Base-by-base conservation (phyloP, 2,888 invertebrate species). In the Dermolepida albohirtum region DNA sequence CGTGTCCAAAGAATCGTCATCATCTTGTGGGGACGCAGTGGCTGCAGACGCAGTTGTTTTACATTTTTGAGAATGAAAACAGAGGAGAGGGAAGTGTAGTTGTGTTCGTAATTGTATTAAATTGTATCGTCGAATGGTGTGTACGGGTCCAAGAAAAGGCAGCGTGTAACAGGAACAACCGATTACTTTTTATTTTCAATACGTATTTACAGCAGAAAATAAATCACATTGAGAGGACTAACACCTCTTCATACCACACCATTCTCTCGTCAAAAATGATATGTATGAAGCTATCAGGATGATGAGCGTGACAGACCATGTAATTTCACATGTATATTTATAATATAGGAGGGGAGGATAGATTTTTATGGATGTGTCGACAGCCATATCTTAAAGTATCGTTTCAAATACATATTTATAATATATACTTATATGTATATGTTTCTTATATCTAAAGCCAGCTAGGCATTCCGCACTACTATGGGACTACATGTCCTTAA, bases 1-100 rank as follows among this genome's bases (percentile, higher is more conserved):
- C 54, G 85, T 85, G 76, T 86, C 86, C 82, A 86, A 80, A 57
- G 85, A 86, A 75, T 86, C 86, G 77, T 86, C 86, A 80, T 86
- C 86, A 76, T 86, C 86, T 78, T 85, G 85, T 67, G 86, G 85
- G 71, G 86, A 85, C 74, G 84, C 85, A 75, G 83, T 83, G 73
- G 81, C 78, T 80, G 80, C 80, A 77, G 75, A 67, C 57, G 55
- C 44, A 67, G 66, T 57, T 43, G 14, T 10, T 34, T 44, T 27
- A 62, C 41, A 50, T 41, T 39, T 59, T 22, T 11, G 39, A 54
- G 47, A 64, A 22, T 43, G 43, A 63, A 62, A 27, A 34, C 57
- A 40, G 49, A 51, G 44, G 47, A 43, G 6, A 68, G 10, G 39
- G 29, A 29, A 7, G n/a, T 29, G 51, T 51, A 12, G 29, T 51